A percentile compares a stretch with the other conserved stretches of the same genome.
phyloP scores from a whole-genome alignment of 2,113 vertebrate genomes.

The Buteo buteo region DNA sequence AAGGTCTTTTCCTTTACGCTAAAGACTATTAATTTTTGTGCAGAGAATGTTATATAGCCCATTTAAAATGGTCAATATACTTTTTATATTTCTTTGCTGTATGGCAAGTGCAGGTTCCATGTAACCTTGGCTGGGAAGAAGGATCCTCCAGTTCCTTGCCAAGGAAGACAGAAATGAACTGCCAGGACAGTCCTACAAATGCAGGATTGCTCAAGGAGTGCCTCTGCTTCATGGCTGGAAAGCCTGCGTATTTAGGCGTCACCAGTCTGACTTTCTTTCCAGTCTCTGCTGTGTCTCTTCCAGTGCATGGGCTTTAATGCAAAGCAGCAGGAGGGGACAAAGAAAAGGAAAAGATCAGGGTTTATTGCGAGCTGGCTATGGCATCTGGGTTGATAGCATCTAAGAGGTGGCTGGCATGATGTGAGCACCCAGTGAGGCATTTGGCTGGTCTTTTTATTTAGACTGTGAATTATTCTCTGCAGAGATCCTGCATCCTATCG shows the following conservation, averaged over 20 bases:
- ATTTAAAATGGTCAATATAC: neutral
- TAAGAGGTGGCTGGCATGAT: neutral
- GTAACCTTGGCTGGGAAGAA: neutral
- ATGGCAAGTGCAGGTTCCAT: fast-evolving
- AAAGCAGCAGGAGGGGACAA: neutral
- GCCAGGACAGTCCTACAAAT: neutral
- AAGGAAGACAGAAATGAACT: neutral
- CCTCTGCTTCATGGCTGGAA: neutral
- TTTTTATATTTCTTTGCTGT: neutral
- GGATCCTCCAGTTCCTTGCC: neutral
- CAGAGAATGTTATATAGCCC: neutral
- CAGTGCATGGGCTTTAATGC: neutral
- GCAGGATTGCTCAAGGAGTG: neutral
- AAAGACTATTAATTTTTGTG: neutral
- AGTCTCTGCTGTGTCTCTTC: neutral
- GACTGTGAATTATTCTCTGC: neutral
- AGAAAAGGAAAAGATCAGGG: neutral
- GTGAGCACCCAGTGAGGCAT: neutral
- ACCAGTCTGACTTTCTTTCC: neutral
- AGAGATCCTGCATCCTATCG: neutral
- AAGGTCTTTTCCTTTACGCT: neutral
- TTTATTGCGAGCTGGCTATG: neutral
- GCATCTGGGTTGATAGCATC: neutral
- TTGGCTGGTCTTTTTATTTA: neutral
- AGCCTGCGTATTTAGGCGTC: neutral